Percentiles rank a stretch among this genome's conserved stretches.
Conservation (phyloP, 2,888 invertebrate genomes). For the Arrhopalites spinosus region DNA sequence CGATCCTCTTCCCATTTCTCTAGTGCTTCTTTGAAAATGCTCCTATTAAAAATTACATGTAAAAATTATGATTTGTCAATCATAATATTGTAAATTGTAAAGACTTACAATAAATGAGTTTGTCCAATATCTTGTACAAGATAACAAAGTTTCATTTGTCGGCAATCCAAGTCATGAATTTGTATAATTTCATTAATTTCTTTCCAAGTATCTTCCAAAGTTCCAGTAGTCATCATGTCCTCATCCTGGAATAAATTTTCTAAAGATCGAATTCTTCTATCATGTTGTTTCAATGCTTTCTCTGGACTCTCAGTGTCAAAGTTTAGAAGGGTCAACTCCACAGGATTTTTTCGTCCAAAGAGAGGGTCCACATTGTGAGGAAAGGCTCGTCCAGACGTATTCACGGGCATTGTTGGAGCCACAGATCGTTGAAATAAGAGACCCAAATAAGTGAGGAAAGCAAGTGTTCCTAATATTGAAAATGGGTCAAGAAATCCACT, state of each 20-base stretch:
- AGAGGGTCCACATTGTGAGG: conserved; percentile 19
- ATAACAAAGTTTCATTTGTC: conserved; percentile 36
- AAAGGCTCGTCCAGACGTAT: conserved; percentile 30
- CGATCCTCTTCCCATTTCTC: conserved; percentile 25
- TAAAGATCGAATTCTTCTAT: conserved; percentile 6
- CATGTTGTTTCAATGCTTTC: not conserved
- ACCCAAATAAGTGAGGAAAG: conserved; percentile 53
- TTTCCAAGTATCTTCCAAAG: conserved; percentile 39
- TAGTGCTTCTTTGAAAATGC: conserved; percentile 37
- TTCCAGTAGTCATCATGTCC: not conserved
- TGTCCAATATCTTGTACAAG: conserved; percentile 28
- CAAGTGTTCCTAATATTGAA: conserved; percentile 54
- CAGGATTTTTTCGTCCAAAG: conserved; percentile 20
- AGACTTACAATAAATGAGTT: conserved; percentile 33
- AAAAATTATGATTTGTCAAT: not conserved
- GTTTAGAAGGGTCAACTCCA: conserved; percentile 30
- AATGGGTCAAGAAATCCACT: conserved; percentile 50
- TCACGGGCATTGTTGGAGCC: conserved; percentile 38
- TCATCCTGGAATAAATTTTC: conserved; percentile 1
- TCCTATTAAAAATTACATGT: conserved; percentile 16
- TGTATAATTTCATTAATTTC: conserved; percentile 30
- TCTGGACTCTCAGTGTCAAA: conserved; percentile 15
- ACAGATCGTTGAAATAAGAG: conserved; percentile 51
- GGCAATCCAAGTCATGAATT: conserved; percentile 30
- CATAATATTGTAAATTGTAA: not conserved